These are phyloP conservation scores for Pimephales promelas DNA, from an alignment of 2,113 vertebrate species.

Conservation along the genomic window DNA sequence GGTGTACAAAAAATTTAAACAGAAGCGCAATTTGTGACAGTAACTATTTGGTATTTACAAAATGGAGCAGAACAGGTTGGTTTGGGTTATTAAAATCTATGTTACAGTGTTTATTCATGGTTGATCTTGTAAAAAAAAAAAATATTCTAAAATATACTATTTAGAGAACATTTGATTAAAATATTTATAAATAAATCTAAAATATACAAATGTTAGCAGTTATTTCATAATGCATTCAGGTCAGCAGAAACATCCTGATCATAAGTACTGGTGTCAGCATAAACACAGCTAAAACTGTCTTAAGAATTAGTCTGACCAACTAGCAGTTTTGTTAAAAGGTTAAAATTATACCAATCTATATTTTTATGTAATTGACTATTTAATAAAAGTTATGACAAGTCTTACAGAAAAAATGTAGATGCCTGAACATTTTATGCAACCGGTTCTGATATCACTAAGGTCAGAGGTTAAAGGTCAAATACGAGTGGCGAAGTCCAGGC, in stretches of 20 bases:
- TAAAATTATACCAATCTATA: no score
- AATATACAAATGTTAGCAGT: slow-evolving; percentile 3
- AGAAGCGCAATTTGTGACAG: slow-evolving; percentile 1
- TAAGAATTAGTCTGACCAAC: no score
- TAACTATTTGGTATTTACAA: not conserved
- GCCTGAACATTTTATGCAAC: no score
- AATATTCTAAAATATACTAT: not conserved
- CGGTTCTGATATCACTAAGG: no score
- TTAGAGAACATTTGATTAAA: not conserved
- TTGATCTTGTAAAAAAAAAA: not conserved
- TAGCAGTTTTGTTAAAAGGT: no score
- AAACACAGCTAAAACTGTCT: no score
- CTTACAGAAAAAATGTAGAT: no score
- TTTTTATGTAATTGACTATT: no score
- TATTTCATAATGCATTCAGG: not conserved
- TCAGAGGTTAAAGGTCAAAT: slow-evolving; percentile 71
- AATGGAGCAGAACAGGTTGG: not conserved
- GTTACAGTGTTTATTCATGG: not conserved
- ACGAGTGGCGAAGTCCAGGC: slow-evolving; percentile 85
- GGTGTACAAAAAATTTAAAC: slow-evolving; percentile 16
- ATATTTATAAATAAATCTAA: slow-evolving; percentile 6
- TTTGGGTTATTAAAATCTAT: not conserved
- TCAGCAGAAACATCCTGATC: not conserved
- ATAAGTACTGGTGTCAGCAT: no score
- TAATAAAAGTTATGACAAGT: no score